These are phyloP conservation scores for Platynereis dumerilii DNA, from an alignment of 2,888 invertebrate genomes.

Conservation along the genomic window DNA sequence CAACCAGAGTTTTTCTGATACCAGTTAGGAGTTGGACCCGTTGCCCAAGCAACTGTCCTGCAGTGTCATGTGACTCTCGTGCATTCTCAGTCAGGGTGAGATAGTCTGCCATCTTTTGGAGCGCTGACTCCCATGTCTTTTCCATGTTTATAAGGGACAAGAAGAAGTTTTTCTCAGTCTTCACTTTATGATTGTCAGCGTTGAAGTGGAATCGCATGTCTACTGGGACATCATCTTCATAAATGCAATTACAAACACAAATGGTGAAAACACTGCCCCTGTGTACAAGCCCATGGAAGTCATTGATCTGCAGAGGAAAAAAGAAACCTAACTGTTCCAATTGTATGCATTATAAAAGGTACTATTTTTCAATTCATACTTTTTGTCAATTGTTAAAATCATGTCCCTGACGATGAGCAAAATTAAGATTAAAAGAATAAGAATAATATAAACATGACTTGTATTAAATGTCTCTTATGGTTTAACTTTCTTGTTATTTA, in stretches of 20 bases:
- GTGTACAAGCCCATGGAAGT: constrained; percentile 1
- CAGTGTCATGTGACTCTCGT: neutral
- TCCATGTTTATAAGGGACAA: constrained; percentile 18
- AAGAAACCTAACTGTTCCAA: no score
- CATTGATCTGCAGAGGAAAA: constrained; percentile 14
- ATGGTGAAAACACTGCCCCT: constrained; percentile 13
- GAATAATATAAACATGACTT: no score
- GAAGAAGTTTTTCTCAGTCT: constrained; percentile 16
- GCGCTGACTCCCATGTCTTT: constrained; percentile 8
- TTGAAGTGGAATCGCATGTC: constrained; percentile 20
- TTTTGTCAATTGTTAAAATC: no score
- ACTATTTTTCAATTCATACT: no score
- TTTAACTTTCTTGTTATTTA: no score
- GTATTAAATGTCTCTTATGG: no score
- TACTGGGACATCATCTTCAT: constrained; percentile 3
- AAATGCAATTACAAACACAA: constrained; percentile 10
- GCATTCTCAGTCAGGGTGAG: constrained; percentile 12
- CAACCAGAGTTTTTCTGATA: neutral
- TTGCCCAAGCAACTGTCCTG: neutral
- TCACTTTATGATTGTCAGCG: neutral
- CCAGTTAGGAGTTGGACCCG: constrained; percentile 11
- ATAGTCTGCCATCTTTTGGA: constrained; percentile 6
- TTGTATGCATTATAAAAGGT: no score
- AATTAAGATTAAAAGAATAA: no score
- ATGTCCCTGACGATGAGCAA: no score